phyloP scores from a whole-genome alignment of 2,113 vertebrate genomes.

The Oncorhynchus nerka region DNA sequence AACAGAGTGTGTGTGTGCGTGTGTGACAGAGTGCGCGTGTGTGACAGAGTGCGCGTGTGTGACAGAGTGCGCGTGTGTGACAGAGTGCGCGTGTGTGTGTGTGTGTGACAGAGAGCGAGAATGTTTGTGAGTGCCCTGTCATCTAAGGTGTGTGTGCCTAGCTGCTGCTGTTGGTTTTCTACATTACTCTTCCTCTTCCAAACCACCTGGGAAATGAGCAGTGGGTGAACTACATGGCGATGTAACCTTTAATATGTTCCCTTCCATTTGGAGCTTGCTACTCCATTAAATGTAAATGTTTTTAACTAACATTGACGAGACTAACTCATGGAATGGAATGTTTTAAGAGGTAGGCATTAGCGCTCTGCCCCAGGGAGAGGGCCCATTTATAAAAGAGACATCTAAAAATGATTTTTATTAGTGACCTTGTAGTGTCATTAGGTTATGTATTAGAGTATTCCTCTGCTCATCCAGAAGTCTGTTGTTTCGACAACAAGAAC shows the following conservation, averaged over 20 bases:
- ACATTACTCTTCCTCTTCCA: neutral
- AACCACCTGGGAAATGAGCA: conserved; percentile 4
- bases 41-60: too few relatives aligned
- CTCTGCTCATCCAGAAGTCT: conserved; percentile 53
- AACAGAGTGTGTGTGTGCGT: too few relatives aligned
- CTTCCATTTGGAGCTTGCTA: conserved; percentile 57
- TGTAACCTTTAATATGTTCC: conserved; percentile 44
- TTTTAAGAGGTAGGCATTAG: conserved; percentile 63
- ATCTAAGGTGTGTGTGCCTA: neutral
- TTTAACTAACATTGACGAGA: conserved; percentile 67
- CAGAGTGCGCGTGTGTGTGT: too few relatives aligned
- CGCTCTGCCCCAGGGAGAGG: conserved; percentile 30
- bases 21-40: too few relatives aligned
- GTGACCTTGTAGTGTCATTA: conserved; percentile 73
- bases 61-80: neutral
- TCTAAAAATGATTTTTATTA: conserved; percentile 41
- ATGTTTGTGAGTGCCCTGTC: neutral
- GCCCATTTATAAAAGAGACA: conserved; percentile 21
- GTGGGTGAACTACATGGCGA: conserved; percentile 37
- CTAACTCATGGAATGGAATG: conserved; percentile 57
- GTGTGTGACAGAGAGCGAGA: neutral
- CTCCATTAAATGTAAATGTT: conserved; percentile 69
- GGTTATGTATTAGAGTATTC: conserved; percentile 47
- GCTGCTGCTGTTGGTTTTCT: neutral
- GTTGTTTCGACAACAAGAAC: conserved; percentile 14